Evolutionary conservation across 1,140 invertebrate genomes (phyloP).

Genomic region (Cyphomyrmex costatus): DNA sequence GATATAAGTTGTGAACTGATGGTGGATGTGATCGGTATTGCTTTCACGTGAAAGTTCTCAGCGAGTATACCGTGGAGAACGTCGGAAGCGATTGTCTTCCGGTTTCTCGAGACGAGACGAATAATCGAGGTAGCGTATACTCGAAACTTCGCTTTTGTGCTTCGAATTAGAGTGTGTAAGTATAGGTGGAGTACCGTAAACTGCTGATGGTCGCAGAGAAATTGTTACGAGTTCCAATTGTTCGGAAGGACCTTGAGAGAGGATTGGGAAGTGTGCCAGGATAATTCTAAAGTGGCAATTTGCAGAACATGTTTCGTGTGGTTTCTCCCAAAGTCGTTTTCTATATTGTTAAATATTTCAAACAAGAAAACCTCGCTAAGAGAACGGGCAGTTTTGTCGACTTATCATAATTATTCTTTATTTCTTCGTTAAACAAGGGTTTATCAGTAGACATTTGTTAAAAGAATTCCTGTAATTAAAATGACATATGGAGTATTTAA

Average conservation of each 20-base stretch:
- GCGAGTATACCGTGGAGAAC: background rate
- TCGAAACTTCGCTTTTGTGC: constrained; percentile 7
- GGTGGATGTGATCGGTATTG: constrained; percentile 22
- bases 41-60: background rate
- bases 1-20: constrained; percentile 16
- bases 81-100: constrained; percentile 14
- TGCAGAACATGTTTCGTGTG: background rate
- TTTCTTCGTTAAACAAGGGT: background rate
- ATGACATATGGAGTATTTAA: background rate
- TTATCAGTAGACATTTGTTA: background rate
- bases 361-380: background rate
- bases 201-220: background rate
- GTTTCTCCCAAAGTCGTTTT: background rate
- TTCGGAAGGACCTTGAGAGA: background rate
- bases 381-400: background rate
- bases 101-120: constrained; percentile 7
- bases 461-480: background rate
- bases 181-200: constrained; percentile 6
- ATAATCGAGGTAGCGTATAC: background rate
- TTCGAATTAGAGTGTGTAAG: background rate
- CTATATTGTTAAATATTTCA: background rate
- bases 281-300: constrained; percentile 15
- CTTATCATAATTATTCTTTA: background rate
- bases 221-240: background rate
- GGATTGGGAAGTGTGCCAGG: constrained; percentile 3